These are phyloP conservation scores for Crocuta crocuta DNA, from an alignment of 2,113 vertebrate genomes.

Conservation along the genomic window DNA sequence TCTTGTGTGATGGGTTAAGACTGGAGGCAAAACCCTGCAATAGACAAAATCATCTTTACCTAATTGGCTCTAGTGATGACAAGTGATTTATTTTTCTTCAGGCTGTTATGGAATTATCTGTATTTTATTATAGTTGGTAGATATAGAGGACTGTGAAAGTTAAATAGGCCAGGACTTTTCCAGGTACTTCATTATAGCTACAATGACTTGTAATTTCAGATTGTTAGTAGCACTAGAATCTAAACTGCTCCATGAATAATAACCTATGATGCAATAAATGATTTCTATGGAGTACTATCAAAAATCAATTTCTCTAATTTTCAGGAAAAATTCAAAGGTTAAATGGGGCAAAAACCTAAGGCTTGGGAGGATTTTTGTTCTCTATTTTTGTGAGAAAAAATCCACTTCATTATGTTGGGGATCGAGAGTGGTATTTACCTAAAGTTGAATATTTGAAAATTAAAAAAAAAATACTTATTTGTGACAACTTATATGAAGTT, in stretches of 20 bases:
- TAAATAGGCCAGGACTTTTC: neutral
- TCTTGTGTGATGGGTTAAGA: neutral
- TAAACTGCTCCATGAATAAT: neutral
- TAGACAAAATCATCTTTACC: neutral
- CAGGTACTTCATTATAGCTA: neutral
- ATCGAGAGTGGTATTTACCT: neutral
- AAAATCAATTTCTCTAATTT: neutral
- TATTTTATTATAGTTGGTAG: neutral
- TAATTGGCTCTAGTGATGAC: neutral
- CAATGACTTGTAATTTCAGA: neutral
- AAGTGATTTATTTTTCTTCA: slow-evolving; percentile 22
- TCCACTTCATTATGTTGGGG: neutral
- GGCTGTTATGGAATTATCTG: neutral
- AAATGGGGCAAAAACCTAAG: neutral
- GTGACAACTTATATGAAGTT: neutral
- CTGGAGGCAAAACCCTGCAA: neutral
- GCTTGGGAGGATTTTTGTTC: neutral
- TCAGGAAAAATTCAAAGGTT: neutral
- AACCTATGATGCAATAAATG: neutral
- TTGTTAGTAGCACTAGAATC: neutral
- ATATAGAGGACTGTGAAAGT: neutral
- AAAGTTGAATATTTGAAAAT: neutral
- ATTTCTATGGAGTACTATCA: neutral
- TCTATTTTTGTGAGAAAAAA: neutral
- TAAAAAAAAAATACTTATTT: neutral